Evolutionary conservation across 2,888 invertebrate species (phyloP), one percentile per base, ranked within the genome.

Genomic region (Philonicus albiceps): DNA sequence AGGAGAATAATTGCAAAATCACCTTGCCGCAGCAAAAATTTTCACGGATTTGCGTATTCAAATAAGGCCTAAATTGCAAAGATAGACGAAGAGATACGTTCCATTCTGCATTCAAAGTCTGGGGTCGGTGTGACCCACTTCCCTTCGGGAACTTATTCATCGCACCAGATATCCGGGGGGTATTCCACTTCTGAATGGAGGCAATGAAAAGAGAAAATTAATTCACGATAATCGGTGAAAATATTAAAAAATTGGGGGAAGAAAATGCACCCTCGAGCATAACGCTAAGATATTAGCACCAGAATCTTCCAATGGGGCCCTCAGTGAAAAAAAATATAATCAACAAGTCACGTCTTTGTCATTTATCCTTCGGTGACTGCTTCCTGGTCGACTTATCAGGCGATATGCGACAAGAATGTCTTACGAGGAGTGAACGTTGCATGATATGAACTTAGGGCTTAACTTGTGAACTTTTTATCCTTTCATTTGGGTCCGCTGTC

Each of bases 261-360:
- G 37, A 74, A 22, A 64, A 64, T 64, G 64, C 22, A 27, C 27
- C 64, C 64, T 64, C 22, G 22, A 27, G 22, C n/a, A 64, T 64
- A 64, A 22, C 64, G 86, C 73, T 16, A 40, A 40, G 30, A 72
- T 87, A 84, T 85, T 76, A 11, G 37, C 27, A 75, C 13, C 73
- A 49, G 22, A 78, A 8, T 22, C 49, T 49, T 11, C 22, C 27
- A 64, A 64, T 64, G 22, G 64, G 13, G 64, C 22, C 8, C 8
- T 7, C 2, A 3, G 1, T 22, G 55, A 6, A 55, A 55, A 55
- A 64, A 81, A 37, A 37, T 11, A 85, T 87, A 87, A 85, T 87
- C 88, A 88, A 88, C 87, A 88, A 88, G 88, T 88, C 88, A 88
- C 88, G 88, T 88, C 83, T 75, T 78, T 87, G 87, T 87, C 88